Percentiles rank a stretch among this genome's conserved stretches.
Evolutionary conservation across 1,140 invertebrate genomes (phyloP).

Genomic region (Nasonia longicornis): DNA sequence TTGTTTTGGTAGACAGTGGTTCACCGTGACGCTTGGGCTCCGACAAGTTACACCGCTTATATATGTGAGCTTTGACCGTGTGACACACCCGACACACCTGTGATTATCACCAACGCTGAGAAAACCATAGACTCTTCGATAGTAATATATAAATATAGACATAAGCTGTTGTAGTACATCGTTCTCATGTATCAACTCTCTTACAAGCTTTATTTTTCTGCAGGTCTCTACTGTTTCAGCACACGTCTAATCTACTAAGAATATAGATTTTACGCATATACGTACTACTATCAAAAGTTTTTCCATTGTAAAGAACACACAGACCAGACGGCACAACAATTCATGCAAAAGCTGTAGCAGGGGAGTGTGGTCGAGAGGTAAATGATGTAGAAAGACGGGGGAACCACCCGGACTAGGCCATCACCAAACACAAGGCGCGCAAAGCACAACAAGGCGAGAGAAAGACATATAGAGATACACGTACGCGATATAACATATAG

Average conservation of each 20-base stretch:
- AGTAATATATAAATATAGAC: background rate
- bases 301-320: background rate
- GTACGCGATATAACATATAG: conserved; percentile 29
- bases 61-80: background rate
- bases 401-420: background rate
- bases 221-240: background rate
- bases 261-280: background rate
- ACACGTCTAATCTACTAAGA: conserved; percentile 8
- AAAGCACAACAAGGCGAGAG: too few species aligned
- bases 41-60: background rate
- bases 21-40: background rate
- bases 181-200: background rate
- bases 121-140: conserved; percentile 34
- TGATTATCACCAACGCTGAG: conserved; percentile 32
- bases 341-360: conserved; percentile 29
- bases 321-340: background rate
- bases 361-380: too few species aligned
- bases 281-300: conserved; percentile 27
- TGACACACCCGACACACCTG: conserved; percentile 28
- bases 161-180: too few species aligned
- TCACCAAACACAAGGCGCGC: conserved; percentile 24
- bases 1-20: background rate
- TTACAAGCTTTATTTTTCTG: conserved; percentile 65
- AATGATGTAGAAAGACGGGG: background rate
- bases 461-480: conserved; percentile 9